These are phyloP conservation scores for Apeltes quadracus DNA, from an alignment of 2,113 vertebrate genomes.

Conservation along the genomic window DNA sequence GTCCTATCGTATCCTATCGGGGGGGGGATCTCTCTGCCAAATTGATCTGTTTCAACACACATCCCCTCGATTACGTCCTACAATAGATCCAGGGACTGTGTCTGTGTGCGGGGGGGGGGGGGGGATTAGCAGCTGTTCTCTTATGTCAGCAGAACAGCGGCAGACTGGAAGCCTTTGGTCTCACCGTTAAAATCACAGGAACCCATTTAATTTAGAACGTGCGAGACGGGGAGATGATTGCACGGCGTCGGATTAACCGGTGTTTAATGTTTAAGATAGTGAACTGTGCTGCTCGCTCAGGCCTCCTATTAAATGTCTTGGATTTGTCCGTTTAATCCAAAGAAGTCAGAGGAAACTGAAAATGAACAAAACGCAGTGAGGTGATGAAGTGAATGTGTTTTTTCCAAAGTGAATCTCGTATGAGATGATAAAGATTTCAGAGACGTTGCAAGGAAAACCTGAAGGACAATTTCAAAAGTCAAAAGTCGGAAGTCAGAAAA, in stretches of 20 bases:
- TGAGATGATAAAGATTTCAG: neutral
- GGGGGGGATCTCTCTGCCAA: constrained; percentile 46
- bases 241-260: neutral
- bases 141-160: constrained; percentile 55
- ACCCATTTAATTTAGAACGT: constrained; percentile 20
- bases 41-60: constrained; percentile 64
- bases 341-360: neutral
- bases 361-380: no score
- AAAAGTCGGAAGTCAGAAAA: no score
- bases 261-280: neutral
- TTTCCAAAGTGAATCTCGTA: neutral
- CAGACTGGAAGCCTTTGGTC: constrained; percentile 13
- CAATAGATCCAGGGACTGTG: constrained; percentile 42
- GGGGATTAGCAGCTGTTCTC: constrained; percentile 38
- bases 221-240: neutral
- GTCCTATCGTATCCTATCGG: constrained; percentile 53
- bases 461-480: neutral
- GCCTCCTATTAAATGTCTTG: neutral
- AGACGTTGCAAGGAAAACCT: neutral
- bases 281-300: neutral
- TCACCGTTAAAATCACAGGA: constrained; percentile 11
- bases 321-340: neutral
- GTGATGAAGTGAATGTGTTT: neutral
- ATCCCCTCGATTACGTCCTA: constrained; percentile 43
- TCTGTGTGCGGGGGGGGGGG: neutral